Evolutionary conservation across 2,888 invertebrate species (phyloP), one percentile per base, ranked within the genome.

Genomic region (Diarsia mendica): DNA sequence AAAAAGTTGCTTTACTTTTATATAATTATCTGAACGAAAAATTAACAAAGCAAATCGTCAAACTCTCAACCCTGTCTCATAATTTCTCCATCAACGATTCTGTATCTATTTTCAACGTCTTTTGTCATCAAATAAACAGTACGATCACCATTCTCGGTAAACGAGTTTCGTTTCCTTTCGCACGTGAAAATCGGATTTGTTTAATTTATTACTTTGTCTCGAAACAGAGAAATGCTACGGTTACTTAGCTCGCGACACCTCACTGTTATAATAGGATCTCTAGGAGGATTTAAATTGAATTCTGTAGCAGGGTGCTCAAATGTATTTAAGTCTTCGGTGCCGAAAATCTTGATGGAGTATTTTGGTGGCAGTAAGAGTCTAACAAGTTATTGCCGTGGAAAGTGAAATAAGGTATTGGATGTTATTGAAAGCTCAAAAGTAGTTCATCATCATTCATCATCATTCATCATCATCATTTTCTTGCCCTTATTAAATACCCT

Each of bases 151-250:
- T 71, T 1, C 53, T 67, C 58, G 46, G 91, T 90, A 91, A 90
- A 87, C 90, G 92, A 92, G 91, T 92, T 90, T 85, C 86, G 87
- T 89, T 89, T 86, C 91, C 91, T 88, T 91, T 89, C 90, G 93
- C 93, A 94, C 95, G 95, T 94, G 95, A 93, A 95, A 95, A 96
- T 96, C 95, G 94, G 96, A 95, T 96, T 96, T 95, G 94, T 95
- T 92, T 95, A 96, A 96, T 96, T 96, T 96, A 96, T 96, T 93
- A 93, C 93, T 91, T 89, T 92, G 92, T 93, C 92, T 92, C 86
- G 89, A 92, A 91, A 92, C 90, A 92, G 91, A 87, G 91, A 91
- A 91, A 86, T 92, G 93, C 91, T 91, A 95, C 95, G 95, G 93
- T 94, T 95, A 94, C 95, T 96, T 95, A 94, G 92, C 88, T 92